phyloP scores from a whole-genome alignment of 2,888 invertebrate species.

The Melipona beecheii region DNA sequence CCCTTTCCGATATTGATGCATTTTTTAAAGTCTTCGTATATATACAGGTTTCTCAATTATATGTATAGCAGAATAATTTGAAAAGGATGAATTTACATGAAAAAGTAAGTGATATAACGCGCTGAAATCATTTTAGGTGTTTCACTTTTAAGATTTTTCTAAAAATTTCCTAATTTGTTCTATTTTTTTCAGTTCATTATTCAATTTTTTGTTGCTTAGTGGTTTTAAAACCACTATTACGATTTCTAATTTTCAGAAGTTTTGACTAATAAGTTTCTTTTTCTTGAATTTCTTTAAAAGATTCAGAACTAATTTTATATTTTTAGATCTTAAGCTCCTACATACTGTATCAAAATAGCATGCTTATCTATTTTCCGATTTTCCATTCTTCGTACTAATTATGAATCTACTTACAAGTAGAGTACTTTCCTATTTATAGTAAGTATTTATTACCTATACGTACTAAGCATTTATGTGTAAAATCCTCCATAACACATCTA shows the following conservation, averaged over 20 bases:
- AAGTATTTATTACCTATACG: no score
- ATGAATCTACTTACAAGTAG: no score
- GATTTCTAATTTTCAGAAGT: neutral
- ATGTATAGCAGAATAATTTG: neutral
- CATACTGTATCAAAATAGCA: no score
- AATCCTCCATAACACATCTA: neutral
- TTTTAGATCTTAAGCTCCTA: no score
- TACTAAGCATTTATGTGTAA: no score
- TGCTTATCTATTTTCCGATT: no score
- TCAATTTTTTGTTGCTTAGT: neutral
- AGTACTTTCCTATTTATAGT: no score
- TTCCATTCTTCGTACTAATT: no score
- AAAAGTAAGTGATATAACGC: neutral
- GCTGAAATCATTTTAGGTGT: no score
- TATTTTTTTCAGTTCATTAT: neutral
- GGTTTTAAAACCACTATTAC: neutral
- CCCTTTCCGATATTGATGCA: neutral
- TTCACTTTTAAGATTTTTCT: no score
- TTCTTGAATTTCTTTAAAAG: no score
- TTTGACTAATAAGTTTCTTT: neutral
- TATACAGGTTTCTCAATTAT: neutral
- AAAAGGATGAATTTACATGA: neutral
- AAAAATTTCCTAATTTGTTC: neutral
- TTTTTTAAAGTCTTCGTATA: conserved; percentile 20
- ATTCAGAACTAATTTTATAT: no score